A percentile compares a stretch with the other conserved stretches of the same genome.
These are phyloP conservation scores for Lasioglossum malachurum DNA, from an alignment of 2,888 invertebrate species.

Conservation along the genomic window DNA sequence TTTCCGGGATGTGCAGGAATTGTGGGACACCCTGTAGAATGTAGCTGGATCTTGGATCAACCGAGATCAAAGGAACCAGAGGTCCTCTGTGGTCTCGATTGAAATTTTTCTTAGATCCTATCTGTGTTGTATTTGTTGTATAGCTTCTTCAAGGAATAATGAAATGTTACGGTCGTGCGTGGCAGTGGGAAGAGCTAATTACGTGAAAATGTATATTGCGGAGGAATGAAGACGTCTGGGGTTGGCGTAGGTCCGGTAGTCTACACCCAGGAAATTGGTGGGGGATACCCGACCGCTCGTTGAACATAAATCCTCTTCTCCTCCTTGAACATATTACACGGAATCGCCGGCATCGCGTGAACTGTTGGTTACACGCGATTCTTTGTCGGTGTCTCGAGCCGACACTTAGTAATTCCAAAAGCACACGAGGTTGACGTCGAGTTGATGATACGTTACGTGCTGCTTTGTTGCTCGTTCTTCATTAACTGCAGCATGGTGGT, in stretches of 20 bases:
- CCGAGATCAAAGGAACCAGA: neutral
- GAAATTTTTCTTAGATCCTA: neutral
- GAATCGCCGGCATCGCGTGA: neutral
- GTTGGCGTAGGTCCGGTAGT: neutral
- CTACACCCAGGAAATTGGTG: neutral
- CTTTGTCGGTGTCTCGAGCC: slow-evolving; percentile 5
- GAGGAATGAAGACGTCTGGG: neutral
- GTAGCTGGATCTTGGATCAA: neutral
- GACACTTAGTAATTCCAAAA: neutral
- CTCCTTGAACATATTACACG: neutral
- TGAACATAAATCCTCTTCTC: slow-evolving; percentile 1
- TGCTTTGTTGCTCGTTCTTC: neutral
- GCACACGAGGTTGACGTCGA: neutral
- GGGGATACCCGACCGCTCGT: slow-evolving; percentile 5
- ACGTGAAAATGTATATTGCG: neutral
- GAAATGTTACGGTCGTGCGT: neutral
- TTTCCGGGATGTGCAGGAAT: too few species aligned
- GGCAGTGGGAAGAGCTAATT: neutral
- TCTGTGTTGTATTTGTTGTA: neutral
- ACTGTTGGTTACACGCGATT: slow-evolving; percentile 15
- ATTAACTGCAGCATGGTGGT: neutral
- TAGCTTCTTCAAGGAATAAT: neutral
- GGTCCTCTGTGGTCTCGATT: neutral
- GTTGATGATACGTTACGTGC: neutral
- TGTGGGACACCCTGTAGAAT: too few species aligned